Conservation (phyloP, 2,113 vertebrate species). For the Archocentrus centrarchus region DNA sequence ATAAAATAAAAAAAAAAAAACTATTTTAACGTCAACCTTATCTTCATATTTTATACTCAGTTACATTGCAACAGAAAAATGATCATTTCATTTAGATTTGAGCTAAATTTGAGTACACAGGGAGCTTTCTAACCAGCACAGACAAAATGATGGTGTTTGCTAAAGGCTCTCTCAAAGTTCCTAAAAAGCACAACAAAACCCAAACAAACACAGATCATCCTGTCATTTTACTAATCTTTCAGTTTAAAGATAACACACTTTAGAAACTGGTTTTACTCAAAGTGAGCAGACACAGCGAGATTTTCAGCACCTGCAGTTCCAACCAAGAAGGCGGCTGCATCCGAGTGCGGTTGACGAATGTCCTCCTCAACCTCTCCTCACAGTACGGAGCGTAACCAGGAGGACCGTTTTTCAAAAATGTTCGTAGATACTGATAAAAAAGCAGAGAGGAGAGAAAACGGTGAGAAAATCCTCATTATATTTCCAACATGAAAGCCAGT, state of each 20-base stretch:
- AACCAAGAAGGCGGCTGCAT: conserved; percentile 98
- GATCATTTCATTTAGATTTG: not conserved
- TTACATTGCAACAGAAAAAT: not conserved
- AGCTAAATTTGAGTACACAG: not conserved
- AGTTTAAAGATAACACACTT: not conserved
- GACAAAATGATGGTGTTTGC: not conserved
- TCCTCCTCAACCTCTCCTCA: conserved; percentile 93
- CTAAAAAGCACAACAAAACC: accelerated
- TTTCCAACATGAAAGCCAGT: not conserved
- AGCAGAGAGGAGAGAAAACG: not conserved
- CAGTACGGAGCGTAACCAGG: conserved; percentile 96
- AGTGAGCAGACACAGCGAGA: not conserved
- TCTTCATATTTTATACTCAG: not conserved
- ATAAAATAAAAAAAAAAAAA: not conserved
- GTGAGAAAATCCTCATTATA: not conserved
- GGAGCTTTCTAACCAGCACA: not conserved
- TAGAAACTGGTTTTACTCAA: not conserved
- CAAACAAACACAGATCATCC: not conserved
- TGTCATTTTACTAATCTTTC: not conserved
- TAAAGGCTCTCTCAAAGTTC: not conserved
- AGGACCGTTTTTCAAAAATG: conserved; percentile 90
- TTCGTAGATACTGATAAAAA: conserved; percentile 88
- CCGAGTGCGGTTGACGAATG: conserved; percentile 91
- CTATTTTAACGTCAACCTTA: not conserved
- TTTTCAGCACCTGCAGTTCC: conserved; percentile 88